Evolutionary conservation across 2,797 vertebrate species (phyloP).

Genomic region (Smutsia gigantea): DNA sequence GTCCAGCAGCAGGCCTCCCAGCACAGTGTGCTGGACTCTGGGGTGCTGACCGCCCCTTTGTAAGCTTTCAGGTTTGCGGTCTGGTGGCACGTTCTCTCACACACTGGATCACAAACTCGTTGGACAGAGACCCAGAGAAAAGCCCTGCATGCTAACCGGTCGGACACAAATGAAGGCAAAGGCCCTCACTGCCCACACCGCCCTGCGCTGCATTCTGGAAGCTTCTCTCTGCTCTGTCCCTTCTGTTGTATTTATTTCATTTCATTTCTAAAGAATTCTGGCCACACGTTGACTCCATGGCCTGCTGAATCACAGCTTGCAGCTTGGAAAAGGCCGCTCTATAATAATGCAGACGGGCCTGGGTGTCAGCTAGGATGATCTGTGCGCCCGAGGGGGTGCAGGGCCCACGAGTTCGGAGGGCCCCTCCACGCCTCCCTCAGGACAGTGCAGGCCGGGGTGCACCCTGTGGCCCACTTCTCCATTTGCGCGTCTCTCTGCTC

Average conservation of each 20-base stretch:
- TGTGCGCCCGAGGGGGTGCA: too few species aligned
- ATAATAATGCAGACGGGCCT: neutral
- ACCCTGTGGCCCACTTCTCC: accelerated
- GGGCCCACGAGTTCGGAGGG: too few species aligned
- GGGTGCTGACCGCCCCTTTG: neutral
- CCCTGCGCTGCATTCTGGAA: neutral
- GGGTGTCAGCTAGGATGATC: neutral
- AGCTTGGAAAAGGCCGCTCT: neutral
- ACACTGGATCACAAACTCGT: neutral
- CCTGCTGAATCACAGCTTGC: neutral
- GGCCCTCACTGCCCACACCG: accelerated
- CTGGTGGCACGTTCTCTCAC: neutral
- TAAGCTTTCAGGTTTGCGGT: neutral
- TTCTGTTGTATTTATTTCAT: neutral
- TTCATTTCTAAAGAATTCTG: neutral
- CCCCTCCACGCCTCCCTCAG: too few species aligned
- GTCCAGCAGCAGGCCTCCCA: accelerated
- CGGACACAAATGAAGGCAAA: neutral
- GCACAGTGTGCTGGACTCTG: accelerated
- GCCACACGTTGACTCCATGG: neutral
- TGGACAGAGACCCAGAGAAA: neutral
- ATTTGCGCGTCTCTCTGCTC: accelerated
- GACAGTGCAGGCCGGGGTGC: too few species aligned
- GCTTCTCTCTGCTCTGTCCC: neutral
- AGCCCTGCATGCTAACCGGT: too few species aligned